Evolutionary conservation across 2,888 invertebrate species (phyloP).

Genomic region (Teinopalpus imperialis): DNA sequence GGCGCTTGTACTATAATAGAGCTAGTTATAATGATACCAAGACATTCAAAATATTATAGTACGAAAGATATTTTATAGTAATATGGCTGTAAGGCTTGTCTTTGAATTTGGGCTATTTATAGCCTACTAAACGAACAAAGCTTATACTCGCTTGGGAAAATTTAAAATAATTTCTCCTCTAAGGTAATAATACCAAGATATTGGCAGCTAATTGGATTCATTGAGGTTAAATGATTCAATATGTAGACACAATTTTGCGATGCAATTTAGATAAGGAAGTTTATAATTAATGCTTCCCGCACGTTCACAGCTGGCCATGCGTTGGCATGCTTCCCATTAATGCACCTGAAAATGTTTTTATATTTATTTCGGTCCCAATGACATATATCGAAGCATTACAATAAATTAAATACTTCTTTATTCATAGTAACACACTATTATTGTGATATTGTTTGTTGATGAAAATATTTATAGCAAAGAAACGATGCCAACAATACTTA

Average conservation of each 20-base stretch:
- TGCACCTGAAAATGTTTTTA: conserved; percentile 54
- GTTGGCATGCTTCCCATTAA: conserved; percentile 53
- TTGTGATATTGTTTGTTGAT: neutral
- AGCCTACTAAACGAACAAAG: too few species aligned
- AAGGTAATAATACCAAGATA: too few species aligned
- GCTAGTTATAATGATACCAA: too few species aligned
- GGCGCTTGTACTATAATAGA: too few species aligned
- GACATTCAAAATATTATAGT: too few species aligned
- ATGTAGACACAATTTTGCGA: conserved; percentile 1
- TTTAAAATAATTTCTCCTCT: too few species aligned
- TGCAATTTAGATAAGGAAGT: conserved; percentile 27
- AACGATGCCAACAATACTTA: neutral
- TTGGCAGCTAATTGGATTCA: conserved; percentile 5
- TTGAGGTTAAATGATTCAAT: neutral
- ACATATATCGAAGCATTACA: conserved; percentile 27
- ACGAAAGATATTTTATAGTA: too few species aligned
- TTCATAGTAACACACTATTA: conserved; percentile 4
- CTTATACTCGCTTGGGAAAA: too few species aligned
- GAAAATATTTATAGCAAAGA: neutral
- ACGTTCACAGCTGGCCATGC: conserved; percentile 34
- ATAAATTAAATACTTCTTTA: conserved; percentile 14
- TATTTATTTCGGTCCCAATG: conserved; percentile 47
- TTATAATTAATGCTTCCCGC: conserved; percentile 25
- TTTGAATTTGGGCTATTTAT: too few species aligned
- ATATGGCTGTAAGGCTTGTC: too few species aligned